Percentiles rank a stretch among this genome's conserved stretches.
phyloP scores from a whole-genome alignment of 2,797 vertebrate genomes.

The Benthosema pterotum region DNA sequence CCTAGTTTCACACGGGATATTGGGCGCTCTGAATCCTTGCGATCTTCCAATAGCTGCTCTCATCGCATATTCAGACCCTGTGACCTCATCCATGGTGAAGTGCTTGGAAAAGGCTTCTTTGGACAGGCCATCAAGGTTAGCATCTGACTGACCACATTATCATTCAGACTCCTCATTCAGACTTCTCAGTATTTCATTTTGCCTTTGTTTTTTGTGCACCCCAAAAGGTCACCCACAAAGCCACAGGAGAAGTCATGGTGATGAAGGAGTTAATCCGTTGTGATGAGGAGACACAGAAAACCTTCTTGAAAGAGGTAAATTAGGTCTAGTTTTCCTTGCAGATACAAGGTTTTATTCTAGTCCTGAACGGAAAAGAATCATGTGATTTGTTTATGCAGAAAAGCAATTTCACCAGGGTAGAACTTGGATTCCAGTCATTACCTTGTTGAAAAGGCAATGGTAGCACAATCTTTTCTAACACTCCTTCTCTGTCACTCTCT shows the following conservation, averaged over 20 bases:
- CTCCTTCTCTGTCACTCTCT: neutral
- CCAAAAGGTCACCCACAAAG: constrained; percentile 91
- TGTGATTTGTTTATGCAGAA: constrained; percentile 8
- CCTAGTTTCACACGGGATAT: constrained; percentile 85
- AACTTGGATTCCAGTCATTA: constrained; percentile 12
- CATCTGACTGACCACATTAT: neutral
- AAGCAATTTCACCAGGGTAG: constrained; percentile 7
- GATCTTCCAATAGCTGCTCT: constrained; percentile 87
- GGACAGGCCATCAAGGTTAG: constrained; percentile 94
- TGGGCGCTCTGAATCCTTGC: constrained; percentile 90
- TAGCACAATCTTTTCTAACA: constrained; percentile 7
- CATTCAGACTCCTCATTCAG: too few relatives aligned
- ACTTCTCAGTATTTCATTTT: neutral
- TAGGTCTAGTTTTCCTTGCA: constrained; percentile 29
- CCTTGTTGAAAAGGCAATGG: constrained; percentile 6
- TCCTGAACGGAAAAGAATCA: constrained; percentile 14
- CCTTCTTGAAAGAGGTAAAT: constrained; percentile 90
- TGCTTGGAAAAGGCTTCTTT: constrained; percentile 94
- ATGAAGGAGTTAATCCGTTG: constrained; percentile 97
- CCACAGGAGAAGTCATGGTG: constrained; percentile 96
- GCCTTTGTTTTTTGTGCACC: constrained; percentile 4
- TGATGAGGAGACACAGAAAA: constrained; percentile 95
- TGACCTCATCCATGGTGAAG: constrained; percentile 91
- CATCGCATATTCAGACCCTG: constrained; percentile 95
- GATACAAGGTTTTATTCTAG: constrained; percentile 16